Percentiles rank a stretch among this genome's conserved stretches.
Conservation (phyloP, 2,797 vertebrate genomes). For the Pipistrellus pygmaeus region DNA sequence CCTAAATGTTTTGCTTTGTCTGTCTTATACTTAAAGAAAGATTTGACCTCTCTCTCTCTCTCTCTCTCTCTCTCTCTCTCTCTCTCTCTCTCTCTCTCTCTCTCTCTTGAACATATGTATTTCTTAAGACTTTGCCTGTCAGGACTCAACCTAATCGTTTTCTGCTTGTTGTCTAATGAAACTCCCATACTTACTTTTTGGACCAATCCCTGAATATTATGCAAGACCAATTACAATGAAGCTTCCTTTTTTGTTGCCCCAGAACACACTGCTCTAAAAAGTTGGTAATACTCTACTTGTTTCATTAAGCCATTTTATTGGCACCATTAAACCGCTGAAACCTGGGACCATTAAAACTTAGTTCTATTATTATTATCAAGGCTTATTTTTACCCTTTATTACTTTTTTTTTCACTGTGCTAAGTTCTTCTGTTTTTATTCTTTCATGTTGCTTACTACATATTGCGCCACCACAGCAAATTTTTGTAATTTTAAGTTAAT, state of each 20-base stretch:
- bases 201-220: constrained; percentile 80
- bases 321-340: constrained; percentile 87
- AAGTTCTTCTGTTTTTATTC: constrained; percentile 88
- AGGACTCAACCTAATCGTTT: constrained; percentile 82
- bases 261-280: constrained; percentile 87
- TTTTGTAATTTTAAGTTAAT: constrained; percentile 90
- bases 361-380: constrained; percentile 87
- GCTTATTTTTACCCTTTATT: constrained; percentile 88
- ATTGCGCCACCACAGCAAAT: constrained; percentile 90
- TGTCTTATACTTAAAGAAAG: constrained; percentile 53
- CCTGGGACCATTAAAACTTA: constrained; percentile 88
- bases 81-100: too few relatives aligned
- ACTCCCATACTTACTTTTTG: constrained; percentile 83
- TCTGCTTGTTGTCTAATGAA: constrained; percentile 82
- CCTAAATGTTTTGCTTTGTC: constrained; percentile 39
- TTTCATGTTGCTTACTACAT: constrained; percentile 89
- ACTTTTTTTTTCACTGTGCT: constrained; percentile 85
- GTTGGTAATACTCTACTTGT: constrained; percentile 86
- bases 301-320: constrained; percentile 89
- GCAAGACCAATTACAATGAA: constrained; percentile 82
- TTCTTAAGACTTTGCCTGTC: constrained; percentile 71
- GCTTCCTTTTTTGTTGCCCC: constrained; percentile 82
- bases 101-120: constrained; percentile 44
- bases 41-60: constrained; percentile 11
- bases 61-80: too few relatives aligned